Percentiles rank a stretch among this genome's conserved stretches.
These are phyloP conservation scores for Corythaixoides concolor DNA, from an alignment of 2,113 vertebrate genomes.

Conservation along the genomic window DNA sequence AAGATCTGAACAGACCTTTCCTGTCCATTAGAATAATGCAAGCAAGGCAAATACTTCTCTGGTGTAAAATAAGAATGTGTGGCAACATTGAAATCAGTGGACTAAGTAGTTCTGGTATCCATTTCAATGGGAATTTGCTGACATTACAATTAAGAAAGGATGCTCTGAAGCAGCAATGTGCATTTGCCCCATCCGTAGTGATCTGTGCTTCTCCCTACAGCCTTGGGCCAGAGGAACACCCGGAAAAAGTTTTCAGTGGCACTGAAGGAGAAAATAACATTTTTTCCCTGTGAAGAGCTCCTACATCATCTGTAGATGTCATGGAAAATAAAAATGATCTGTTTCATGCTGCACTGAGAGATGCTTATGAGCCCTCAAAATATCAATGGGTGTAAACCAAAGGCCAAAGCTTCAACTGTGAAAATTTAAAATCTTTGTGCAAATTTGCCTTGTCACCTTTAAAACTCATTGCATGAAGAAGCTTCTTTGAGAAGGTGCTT, in stretches of 20 bases:
- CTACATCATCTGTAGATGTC: neutral
- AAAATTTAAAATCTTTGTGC: neutral
- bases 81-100: neutral
- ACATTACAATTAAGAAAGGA: neutral
- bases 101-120: neutral
- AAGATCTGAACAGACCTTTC: neutral
- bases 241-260: neutral
- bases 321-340: neutral
- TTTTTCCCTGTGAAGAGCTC: constrained; percentile 46
- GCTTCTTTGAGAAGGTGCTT: neutral
- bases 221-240: neutral
- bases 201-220: constrained; percentile 54
- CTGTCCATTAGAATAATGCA: neutral
- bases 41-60: neutral
- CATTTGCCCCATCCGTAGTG: neutral
- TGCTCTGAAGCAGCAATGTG: neutral
- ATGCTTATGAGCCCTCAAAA: neutral
- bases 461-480: neutral
- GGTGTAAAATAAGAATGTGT: neutral
- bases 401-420: neutral
- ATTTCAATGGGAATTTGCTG: neutral
- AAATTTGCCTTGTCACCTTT: neutral
- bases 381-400: neutral
- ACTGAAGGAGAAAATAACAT: constrained; percentile 63
- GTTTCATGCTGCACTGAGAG: neutral